Conservation (phyloP, 2,888 invertebrate species). For the Drosophila stalkeri region DNA sequence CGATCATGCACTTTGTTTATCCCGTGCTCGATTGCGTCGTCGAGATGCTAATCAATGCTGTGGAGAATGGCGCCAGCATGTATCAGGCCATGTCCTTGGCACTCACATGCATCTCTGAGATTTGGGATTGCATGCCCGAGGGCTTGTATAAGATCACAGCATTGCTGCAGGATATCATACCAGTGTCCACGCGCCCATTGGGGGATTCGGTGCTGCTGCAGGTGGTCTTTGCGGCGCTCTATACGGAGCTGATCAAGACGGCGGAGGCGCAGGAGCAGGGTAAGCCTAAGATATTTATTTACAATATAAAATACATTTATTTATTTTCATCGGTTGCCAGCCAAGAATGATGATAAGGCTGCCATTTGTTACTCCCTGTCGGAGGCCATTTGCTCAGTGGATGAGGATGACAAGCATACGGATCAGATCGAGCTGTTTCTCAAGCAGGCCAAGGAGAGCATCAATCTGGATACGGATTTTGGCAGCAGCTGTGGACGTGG, state of each 20-base stretch:
- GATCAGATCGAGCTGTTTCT: conserved; percentile 89
- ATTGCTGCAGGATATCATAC: conserved; percentile 89
- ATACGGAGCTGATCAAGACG: conserved; percentile 88
- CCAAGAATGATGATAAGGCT: conserved; percentile 82
- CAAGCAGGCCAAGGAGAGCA: conserved; percentile 86
- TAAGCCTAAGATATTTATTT: neutral
- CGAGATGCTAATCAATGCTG: conserved; percentile 89
- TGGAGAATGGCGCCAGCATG: conserved; percentile 91
- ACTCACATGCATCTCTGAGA: conserved; percentile 89
- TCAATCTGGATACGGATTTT: conserved; percentile 84
- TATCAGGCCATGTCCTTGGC: conserved; percentile 92
- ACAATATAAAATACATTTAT: neutral
- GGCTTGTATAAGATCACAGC: conserved; percentile 87
- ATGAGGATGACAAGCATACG: conserved; percentile 92
- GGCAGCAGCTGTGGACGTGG: conserved; percentile 50
- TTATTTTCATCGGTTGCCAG: conserved; percentile 28
- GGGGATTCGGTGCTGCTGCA: conserved; percentile 90
- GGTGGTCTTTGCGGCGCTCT: conserved; percentile 89
- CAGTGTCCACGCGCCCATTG: conserved; percentile 89
- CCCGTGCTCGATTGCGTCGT: conserved; percentile 88
- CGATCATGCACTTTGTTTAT: conserved; percentile 88
- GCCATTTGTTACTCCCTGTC: conserved; percentile 90
- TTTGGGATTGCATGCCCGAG: conserved; percentile 89
- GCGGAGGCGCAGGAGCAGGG: conserved; percentile 80
- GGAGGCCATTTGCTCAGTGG: conserved; percentile 92